These are phyloP conservation scores for Microtus richardsoni DNA, from an alignment of 2,113 vertebrate species.

Conservation along the genomic window DNA sequence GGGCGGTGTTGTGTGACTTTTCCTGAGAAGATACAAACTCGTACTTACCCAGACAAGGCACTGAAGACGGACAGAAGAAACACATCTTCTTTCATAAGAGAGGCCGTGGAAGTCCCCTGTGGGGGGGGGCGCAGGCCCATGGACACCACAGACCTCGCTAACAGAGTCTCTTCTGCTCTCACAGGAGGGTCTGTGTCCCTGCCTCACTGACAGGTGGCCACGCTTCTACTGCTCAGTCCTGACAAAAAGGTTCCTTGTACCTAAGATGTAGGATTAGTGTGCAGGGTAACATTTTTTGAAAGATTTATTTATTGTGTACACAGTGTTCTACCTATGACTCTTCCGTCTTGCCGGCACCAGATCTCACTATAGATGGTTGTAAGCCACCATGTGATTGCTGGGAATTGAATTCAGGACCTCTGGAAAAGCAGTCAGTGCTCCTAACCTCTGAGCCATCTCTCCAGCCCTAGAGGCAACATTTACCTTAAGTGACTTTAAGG, in stretches of 20 bases:
- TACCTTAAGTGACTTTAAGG: background rate
- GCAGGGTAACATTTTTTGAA: background rate
- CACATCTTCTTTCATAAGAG: background rate
- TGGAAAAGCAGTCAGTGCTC: too few relatives aligned
- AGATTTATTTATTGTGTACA: too few relatives aligned
- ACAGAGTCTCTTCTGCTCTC: background rate
- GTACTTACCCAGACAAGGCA: background rate
- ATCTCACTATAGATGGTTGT: too few relatives aligned
- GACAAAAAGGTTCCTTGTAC: background rate
- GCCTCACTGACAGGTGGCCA: background rate
- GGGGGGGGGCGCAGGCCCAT: background rate
- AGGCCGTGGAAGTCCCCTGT: background rate
- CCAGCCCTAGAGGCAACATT: background rate
- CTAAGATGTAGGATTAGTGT: background rate
- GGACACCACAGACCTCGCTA: background rate
- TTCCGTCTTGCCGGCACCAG: too few relatives aligned
- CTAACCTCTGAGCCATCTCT: too few relatives aligned
- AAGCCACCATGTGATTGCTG: too few relatives aligned
- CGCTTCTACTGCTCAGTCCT: background rate
- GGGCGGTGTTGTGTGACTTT: background rate
- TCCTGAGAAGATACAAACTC: background rate
- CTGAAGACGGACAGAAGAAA: background rate
- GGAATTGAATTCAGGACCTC: too few relatives aligned
- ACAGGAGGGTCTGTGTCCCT: background rate
- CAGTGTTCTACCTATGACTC: too few relatives aligned